Base-by-base conservation (phyloP, 2,113 vertebrate genomes). In the Saccopteryx bilineata region DNA sequence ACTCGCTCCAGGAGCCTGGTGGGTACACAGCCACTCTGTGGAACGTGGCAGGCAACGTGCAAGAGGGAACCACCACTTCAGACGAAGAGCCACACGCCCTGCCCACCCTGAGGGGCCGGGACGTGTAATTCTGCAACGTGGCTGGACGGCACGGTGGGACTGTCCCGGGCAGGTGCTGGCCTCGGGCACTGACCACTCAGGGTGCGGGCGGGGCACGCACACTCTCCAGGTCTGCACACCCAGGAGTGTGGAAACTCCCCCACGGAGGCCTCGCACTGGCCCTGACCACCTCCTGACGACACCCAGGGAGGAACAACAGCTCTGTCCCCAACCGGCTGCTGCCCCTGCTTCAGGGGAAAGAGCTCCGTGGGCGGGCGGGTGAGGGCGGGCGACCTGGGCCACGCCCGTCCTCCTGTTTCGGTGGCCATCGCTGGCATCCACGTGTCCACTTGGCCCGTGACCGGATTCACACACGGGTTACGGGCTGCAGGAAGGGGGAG, bases 51-150 rank as follows among this genome's bases (percentile, higher is more conserved):
- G n/a, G 69, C 3, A 33, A 39, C n/a, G 21, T 0, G 1, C 4
- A 21, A 2, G 31, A 63, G 19, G 48, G 60, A 31, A 2, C 2
- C 23, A 0, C 39, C 2, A 1, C 5, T 17, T 23, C 28, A 60
- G 74, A 13, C 28, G 63, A 26, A 23, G 11, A 65, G 69, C 21
- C 39, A 7, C 71, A 48, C 0, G 39, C 39, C 39, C 21, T 4
- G 19, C 17, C 3, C 23, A 58, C 56, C 50, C 76, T 39, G 1
- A 21, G 39, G 23, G 24, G 18, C 81, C 7, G 1, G 17, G 52
- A 9, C 9, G 31, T 8, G 2, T 0, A 0, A 13, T 0, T 26
- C 7, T 1, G 3, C 19, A 14, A 5, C 1, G 31, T 5, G 18
- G 48, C 9, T 18, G 33, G 71, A 28, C 8, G 1, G 56, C 11